Base-by-base conservation (phyloP, 2,113 vertebrate genomes). In the Zosterops japonicus region DNA sequence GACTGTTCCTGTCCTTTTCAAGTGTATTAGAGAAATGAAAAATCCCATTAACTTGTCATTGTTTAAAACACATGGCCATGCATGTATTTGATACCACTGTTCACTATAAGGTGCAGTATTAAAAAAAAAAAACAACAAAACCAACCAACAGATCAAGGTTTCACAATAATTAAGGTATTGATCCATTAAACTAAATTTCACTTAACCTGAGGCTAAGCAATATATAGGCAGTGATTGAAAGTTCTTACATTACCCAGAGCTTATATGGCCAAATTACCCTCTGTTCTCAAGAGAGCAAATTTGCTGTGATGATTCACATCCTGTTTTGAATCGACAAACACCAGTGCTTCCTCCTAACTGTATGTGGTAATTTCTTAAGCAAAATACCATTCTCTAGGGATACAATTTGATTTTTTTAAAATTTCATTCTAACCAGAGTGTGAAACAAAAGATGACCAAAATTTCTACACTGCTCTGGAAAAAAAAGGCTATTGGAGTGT, bases 141-240 rank as follows among this genome's bases (percentile, higher is more conserved):
- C 22, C 31, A 31, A 53, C 33, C 33, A 39, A 4, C 3, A 27
- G 27, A 41, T n/a, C 25, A 23, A 55, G 14, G 49, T 78, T 87
- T 83, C 85, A 94, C 71, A 70, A 3, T 59, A 49, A 44, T 74
- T 59, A 75, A 93, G n/a, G 83, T 56, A 67, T 6, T 57, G 25
- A 85, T 15, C 24, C 91, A 80, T 68, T 60, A 87, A 94, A 91
- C 14, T 87, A 5, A 71, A 81, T 65, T 59, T 83, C 74, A 42
- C 47, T 83, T 75, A 44, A 89, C 57, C 64, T 91, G 36, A 70
- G 71, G 65, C 65, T 93, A 94, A 81, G 67, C 47, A 92, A 14
- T 71, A 72, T 19, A 57, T 55, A 95, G 93, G 63, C 86, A 97
- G 79, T 70, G 69, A 94, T 9, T 90, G 72, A 78, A 97, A 96